A percentile compares a stretch with the other conserved stretches of the same genome.
Evolutionary conservation across 2,797 vertebrate genomes (phyloP).

Genomic region (Chloroceryle amazona): DNA sequence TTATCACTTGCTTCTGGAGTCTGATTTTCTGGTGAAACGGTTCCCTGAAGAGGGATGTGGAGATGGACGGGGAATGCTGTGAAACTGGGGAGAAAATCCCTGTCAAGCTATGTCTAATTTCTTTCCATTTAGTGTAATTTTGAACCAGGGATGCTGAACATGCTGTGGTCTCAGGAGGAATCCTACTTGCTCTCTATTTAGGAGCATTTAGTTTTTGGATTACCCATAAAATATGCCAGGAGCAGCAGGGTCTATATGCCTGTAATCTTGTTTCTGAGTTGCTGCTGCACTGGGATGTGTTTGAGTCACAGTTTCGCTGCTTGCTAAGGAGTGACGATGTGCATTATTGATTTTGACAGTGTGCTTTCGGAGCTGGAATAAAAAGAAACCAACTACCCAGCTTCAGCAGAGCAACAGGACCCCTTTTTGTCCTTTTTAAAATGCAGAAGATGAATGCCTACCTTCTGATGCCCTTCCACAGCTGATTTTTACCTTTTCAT

Average conservation of each 20-base stretch:
- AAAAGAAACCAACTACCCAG: background rate
- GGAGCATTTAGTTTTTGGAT: background rate
- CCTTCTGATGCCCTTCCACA: background rate
- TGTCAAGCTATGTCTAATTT: background rate
- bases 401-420: background rate
- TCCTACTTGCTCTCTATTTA: background rate
- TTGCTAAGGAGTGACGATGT: background rate
- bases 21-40: background rate
- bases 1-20: background rate
- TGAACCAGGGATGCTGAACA: background rate
- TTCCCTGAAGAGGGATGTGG: background rate
- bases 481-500: background rate
- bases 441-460: background rate
- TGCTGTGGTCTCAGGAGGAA: background rate
- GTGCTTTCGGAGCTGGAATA: background rate
- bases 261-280: constrained; percentile 31
- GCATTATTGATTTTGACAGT: constrained; percentile 31
- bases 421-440: background rate
- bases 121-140: background rate
- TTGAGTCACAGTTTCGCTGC: background rate
- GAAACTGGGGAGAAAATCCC: background rate
- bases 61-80: background rate
- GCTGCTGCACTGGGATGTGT: background rate
- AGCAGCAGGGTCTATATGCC: background rate
- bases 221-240: background rate